Evolutionary conservation across 2,888 invertebrate species (phyloP), one percentile per base, ranked within the genome.

Genomic region (Crioceris asparagi): DNA sequence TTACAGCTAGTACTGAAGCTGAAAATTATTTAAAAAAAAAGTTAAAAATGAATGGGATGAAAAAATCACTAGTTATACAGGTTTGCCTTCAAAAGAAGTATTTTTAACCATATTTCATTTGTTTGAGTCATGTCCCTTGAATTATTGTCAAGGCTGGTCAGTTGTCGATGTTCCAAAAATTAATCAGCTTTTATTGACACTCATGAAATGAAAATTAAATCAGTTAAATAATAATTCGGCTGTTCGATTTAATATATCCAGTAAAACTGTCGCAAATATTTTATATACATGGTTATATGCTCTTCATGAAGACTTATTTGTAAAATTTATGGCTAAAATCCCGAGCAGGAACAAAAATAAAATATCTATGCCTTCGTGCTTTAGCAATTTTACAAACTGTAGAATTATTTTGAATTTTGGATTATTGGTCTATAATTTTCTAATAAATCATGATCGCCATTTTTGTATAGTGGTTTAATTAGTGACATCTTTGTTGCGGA

Each of bases 171-270:
- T 30, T 40, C 36, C 5, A 19, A 41, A 12, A 12, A 38, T n/a
- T 43, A 35, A 48, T 39, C 47, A 47, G 29, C 16, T 48, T 1
- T 26, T 48, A n/a, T 35, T 46, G 31, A 41, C 44, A 7, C 32
- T 46, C 19, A 50, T 50, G 45, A 47, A 49, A 29, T 36, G 47
- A 32, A 31, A 38, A 23, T 37, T 43, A 38, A 49, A 47, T 30
- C 35, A 46, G 7, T 38, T 32, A 7, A 32, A 48, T 35, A 44
- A 45, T 38, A 46, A 43, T 40, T 35, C 44, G 29, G 45, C 43
- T 25, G 7, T 39, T 29, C 8, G 45, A 11, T 48, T 48, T 32
- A 45, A 40, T 39, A 34, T 36, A 27, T 39, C 36, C 12, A 23
- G 32, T 27, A 38, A 39, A 18, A 45, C 43, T 16, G 36, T 46